Evolutionary conservation across 2,113 vertebrate species (phyloP), one percentile per base, ranked within the genome.

Genomic region (Macheiramphus alcinus): DNA sequence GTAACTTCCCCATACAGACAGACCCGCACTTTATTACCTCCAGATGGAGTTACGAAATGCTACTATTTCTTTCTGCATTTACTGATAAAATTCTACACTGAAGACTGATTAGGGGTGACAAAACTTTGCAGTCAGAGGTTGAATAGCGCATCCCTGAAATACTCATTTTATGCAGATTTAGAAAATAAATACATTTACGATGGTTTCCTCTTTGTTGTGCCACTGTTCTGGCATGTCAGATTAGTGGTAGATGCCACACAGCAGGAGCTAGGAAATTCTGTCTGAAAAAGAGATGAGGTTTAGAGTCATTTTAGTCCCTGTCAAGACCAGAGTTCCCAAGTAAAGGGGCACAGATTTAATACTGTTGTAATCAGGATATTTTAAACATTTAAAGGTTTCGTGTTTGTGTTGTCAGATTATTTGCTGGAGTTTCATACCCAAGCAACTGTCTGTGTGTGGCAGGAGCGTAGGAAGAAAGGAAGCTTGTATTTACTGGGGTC

Each of bases 291-390:
- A 92, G 82, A 97, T 62, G 96, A 82, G 95, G 76, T 97, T 98
- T 97, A 96, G 59, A 94, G 75, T 90, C 80, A 94, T 97, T 97
- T 98, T 95, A 97, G 90, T 94, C 72, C 48, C 93, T 97, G 97
- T 95, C 96, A 98, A 95, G 90, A 90, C 91, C 85, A 89, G 89
- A 94, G 80, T 92, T 93, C 82, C 89, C 68, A 94, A 96, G 97
- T 86, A 97, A 97, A 98, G 94, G 87, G 91, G 87, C 86, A 95
- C 23, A 26, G 76, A 90, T 94, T 97, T 98, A 98, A 97, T 98
- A 91, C 87, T 63, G 85, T 97, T 97, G 96, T 97, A 98, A 98
- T 98, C 95, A 91, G 96, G 94, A 95, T 96, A 97, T 97, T 97
- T 97, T 93, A 83, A 97, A 70, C 85, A 84, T 94, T 95, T 94